A percentile compares a stretch with the other conserved stretches of the same genome.
Evolutionary conservation across 1,140 invertebrate species (phyloP).

Genomic region (Harpegnathos saltator): DNA sequence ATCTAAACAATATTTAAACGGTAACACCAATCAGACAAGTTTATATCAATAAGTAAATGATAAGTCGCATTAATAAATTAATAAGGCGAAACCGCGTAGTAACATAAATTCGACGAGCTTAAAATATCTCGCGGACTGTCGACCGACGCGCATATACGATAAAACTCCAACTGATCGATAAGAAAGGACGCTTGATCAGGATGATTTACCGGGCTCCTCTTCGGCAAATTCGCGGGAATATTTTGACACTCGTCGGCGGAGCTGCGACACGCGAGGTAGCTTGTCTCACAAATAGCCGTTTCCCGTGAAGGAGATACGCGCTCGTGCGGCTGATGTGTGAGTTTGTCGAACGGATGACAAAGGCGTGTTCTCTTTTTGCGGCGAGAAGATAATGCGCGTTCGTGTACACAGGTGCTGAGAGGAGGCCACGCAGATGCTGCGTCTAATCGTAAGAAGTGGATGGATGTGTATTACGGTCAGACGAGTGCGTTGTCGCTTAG

Average conservation of each 20-base stretch:
- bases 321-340: constrained; percentile 29
- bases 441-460: constrained; percentile 62
- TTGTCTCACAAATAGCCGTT: constrained; percentile 46
- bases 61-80: too few species aligned
- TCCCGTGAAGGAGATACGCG: constrained; percentile 64
- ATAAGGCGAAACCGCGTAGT: too few species aligned
- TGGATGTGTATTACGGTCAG: constrained; percentile 28
- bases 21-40: too few species aligned
- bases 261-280: background rate
- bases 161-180: too few species aligned
- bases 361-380: constrained; percentile 78
- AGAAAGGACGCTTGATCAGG: too few species aligned
- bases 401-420: constrained; percentile 83
- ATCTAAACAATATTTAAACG: too few species aligned
- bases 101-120: too few species aligned
- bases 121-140: too few species aligned
- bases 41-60: too few species aligned
- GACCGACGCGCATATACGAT: too few species aligned
- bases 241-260: constrained; percentile 32
- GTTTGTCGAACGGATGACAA: constrained; percentile 78
- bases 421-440: constrained; percentile 81
- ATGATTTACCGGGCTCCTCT: too few species aligned
- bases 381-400: constrained; percentile 78
- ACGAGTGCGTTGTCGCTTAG: constrained; percentile 31
- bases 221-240: constrained; percentile 21